Percentiles rank a stretch among this genome's conserved stretches.
These are phyloP conservation scores for Aethes cnicana DNA, from an alignment of 2,888 invertebrate species.

Conservation along the genomic window DNA sequence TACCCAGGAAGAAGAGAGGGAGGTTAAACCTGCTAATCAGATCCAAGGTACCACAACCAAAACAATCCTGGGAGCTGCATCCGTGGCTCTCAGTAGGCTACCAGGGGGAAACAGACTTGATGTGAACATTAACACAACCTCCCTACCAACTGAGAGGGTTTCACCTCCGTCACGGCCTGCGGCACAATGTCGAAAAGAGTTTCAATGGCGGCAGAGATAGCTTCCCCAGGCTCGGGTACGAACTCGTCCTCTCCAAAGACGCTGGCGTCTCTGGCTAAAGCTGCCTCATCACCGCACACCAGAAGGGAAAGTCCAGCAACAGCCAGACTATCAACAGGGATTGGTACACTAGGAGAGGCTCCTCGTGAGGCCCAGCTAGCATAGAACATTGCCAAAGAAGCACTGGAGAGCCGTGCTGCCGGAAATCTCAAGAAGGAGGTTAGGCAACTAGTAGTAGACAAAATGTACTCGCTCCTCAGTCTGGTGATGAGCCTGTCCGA, in stretches of 20 bases:
- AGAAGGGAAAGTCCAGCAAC: neutral
- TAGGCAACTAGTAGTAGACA: neutral
- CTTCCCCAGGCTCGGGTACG: neutral
- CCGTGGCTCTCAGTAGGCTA: too few relatives aligned
- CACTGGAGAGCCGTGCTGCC: neutral
- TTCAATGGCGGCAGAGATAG: neutral
- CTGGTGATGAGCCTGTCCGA: neutral
- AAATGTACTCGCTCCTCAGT: neutral
- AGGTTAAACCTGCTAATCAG: too few relatives aligned
- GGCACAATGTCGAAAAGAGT: neutral
- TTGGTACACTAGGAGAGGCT: neutral
- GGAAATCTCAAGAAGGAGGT: neutral
- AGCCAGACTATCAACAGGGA: neutral
- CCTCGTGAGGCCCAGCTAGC: neutral
- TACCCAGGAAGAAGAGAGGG: too few relatives aligned
- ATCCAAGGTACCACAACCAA: too few relatives aligned
- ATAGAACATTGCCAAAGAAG: neutral
- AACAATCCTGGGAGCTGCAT: too few relatives aligned
- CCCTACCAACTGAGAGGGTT: neutral
- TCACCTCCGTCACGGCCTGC: neutral
- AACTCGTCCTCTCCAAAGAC: neutral
- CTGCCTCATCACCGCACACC: neutral
- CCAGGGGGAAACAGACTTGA: too few relatives aligned
- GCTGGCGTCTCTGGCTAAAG: neutral
- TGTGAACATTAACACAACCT: too few relatives aligned